These are phyloP conservation scores for Geodia barretti DNA, from an alignment of 37 sponge, comb jelly and placozoan species.

Conservation along the genomic window DNA sequence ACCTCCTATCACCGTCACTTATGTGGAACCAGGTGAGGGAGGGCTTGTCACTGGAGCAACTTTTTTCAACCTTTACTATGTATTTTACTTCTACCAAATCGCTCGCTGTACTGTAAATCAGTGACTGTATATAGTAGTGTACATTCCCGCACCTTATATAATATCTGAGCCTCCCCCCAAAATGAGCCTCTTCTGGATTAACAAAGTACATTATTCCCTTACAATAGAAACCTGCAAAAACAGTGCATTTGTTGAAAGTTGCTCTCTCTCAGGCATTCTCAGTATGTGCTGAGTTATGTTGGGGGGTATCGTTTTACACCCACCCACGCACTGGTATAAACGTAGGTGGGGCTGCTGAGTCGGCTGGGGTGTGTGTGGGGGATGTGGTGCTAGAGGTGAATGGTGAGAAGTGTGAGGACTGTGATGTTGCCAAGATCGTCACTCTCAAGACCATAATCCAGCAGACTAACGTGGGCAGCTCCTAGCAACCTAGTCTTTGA, in stretches of 20 bases:
- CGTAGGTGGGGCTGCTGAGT: slow-evolving; percentile 33
- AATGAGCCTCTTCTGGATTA: no score
- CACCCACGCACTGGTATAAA: no score
- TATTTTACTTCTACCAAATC: background rate
- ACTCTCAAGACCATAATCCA: slow-evolving; percentile 39
- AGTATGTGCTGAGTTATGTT: no score
- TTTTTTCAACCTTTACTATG: background rate
- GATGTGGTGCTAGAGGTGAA: slow-evolving; percentile 55
- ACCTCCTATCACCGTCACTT: slow-evolving; percentile 45
- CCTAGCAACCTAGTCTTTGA: background rate
- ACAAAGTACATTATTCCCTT: no score
- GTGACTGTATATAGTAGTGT: background rate
- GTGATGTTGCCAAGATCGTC: slow-evolving; percentile 16
- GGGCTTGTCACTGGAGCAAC: background rate
- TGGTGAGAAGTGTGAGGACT: slow-evolving; percentile 28
- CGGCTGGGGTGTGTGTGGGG: slow-evolving; percentile 43
- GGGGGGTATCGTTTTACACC: no score
- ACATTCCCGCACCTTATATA: no score
- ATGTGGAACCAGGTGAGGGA: slow-evolving; percentile 34
- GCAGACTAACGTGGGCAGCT: slow-evolving; percentile 12
- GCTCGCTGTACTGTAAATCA: background rate
- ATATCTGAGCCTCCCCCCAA: no score
- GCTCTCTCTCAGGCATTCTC: no score
- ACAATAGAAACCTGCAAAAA: no score
- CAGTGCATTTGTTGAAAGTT: no score